A percentile compares a stretch with the other conserved stretches of the same genome.
Conservation (phyloP, 2,797 vertebrate species). For the Halcyon badia region DNA sequence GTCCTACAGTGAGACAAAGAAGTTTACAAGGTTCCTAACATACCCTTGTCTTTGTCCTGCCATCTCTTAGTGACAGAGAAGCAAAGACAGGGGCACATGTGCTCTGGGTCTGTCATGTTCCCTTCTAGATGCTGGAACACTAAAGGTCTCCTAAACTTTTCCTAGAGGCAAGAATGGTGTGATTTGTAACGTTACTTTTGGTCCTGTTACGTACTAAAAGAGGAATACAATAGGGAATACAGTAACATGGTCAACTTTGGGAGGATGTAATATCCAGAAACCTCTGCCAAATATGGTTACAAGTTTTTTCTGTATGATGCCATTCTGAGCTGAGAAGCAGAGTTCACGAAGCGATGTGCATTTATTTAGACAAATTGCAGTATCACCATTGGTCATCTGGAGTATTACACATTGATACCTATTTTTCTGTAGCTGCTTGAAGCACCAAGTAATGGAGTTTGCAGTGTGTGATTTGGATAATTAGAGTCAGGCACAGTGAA, state of each 20-base stretch:
- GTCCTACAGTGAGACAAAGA: not conserved
- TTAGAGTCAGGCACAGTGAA: not conserved
- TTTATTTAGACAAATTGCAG: not conserved
- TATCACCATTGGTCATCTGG: not conserved
- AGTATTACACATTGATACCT: not conserved
- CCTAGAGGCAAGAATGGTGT: not conserved
- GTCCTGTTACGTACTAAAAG: not conserved
- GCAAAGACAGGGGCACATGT: not conserved
- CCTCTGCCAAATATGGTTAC: not conserved
- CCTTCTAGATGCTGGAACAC: not conserved
- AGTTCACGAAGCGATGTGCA: not conserved
- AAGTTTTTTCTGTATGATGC: not conserved
- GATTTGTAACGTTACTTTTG: not conserved
- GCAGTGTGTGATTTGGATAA: not conserved
- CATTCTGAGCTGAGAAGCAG: not conserved
- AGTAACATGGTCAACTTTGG: not conserved
- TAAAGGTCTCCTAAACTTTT: not conserved
- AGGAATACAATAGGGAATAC: not conserved
- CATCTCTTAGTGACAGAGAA: not conserved
- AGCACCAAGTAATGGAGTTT: not conserved
- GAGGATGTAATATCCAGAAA: not conserved
- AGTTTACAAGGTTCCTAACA: not conserved
- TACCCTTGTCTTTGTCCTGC: not conserved
- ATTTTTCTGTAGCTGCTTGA: not conserved
- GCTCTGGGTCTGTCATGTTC: fast-evolving